These are phyloP conservation scores for Anoplolepis gracilipes DNA, from an alignment of 1,140 invertebrate species.

Conservation along the genomic window DNA sequence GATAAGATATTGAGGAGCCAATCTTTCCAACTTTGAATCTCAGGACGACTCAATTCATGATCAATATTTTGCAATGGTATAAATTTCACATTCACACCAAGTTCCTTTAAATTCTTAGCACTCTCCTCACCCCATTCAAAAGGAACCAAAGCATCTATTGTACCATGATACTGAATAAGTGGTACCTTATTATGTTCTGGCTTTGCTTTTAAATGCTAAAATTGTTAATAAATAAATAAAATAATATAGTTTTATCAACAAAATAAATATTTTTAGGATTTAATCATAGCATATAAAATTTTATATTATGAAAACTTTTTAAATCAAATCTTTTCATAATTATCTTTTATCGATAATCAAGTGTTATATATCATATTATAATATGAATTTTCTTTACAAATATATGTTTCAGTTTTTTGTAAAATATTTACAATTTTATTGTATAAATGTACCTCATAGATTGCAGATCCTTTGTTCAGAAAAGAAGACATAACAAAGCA, in stretches of 20 bases:
- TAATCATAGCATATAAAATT: background rate
- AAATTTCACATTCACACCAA: slow-evolving; percentile 86
- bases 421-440: background rate
- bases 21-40: slow-evolving; percentile 79
- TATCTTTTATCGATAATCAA: background rate
- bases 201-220: slow-evolving; percentile 56
- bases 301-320: background rate
- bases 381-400: background rate
- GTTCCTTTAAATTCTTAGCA: slow-evolving; percentile 82
- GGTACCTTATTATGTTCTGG: slow-evolving; percentile 64
- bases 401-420: background rate
- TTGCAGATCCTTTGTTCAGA: slow-evolving; percentile 88
- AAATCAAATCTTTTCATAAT: background rate
- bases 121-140: slow-evolving; percentile 86
- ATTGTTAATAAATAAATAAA: background rate
- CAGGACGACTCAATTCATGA: slow-evolving; percentile 86
- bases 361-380: background rate
- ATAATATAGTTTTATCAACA: background rate
- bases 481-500: slow-evolving; percentile 91
- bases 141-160: slow-evolving; percentile 86
- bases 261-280: background rate
- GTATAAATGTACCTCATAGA: slow-evolving; percentile 86
- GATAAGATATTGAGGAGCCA: slow-evolving; percentile 70
- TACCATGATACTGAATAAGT: slow-evolving; percentile 82
- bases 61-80: slow-evolving; percentile 83